phyloP scores from a whole-genome alignment of 2,113 vertebrate species.

The Aspiorhynchus laticeps region DNA sequence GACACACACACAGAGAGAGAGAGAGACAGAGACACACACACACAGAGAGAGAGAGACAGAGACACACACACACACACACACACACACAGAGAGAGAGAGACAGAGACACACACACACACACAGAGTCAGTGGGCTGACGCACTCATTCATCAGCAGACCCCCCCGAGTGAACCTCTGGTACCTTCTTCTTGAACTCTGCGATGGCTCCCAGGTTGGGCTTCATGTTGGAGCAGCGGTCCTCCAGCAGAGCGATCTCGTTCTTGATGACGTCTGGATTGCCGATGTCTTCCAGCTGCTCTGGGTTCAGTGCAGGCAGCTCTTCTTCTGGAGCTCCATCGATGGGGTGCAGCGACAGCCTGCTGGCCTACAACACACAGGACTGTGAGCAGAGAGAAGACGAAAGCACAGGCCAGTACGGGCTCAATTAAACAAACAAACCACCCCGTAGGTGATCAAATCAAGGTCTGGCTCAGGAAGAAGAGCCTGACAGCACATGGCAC shows the following conservation, averaged over 20 bases:
- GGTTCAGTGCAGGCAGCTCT: slow-evolving; percentile 74
- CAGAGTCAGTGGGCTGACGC: too few species aligned
- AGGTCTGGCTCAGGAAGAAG: too few species aligned
- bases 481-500: too few species aligned
- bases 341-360: slow-evolving; percentile 82
- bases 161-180: slow-evolving; percentile 46
- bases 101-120: neutral
- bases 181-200: slow-evolving; percentile 90
- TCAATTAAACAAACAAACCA: too few species aligned
- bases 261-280: slow-evolving; percentile 79
- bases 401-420: neutral
- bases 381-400: neutral
- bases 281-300: slow-evolving; percentile 80
- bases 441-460: too few species aligned
- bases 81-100: too few species aligned
- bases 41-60: too few species aligned
- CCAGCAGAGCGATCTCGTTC: slow-evolving; percentile 86
- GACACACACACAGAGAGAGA: too few species aligned
- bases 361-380: slow-evolving; percentile 71
- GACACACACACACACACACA: too few species aligned
- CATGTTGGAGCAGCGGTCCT: slow-evolving; percentile 84
- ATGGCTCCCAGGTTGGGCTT: slow-evolving; percentile 93
- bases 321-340: slow-evolving; percentile 80
- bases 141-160: too few species aligned
- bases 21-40: too few species aligned